Evolutionary conservation across 1,140 invertebrate genomes (phyloP), one percentile per base, ranked within the genome.

Genomic region (Yoshiicerus persimilis): DNA sequence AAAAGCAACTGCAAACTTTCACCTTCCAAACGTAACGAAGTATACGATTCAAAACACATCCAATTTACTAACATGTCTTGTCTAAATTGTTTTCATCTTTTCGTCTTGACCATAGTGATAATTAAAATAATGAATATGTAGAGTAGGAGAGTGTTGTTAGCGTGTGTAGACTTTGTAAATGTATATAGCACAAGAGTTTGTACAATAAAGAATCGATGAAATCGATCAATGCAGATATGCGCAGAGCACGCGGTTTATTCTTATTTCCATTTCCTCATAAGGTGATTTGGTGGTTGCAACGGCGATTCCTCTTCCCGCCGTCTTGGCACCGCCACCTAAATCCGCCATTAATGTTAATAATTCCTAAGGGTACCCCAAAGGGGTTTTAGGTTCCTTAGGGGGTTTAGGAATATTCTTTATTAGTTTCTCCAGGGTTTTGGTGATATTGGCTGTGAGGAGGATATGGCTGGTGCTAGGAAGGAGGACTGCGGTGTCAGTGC

Each of bases 1-100:
- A 25, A 86, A 62, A 30, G 56, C 47, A 62, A 62, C 25, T 88
- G 64, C 83, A 88, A 89, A 85, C 87, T 89, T 89, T 90, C 89
- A 90, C 89, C 89, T 90, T 90, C 89, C 89, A 90, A 85, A 89
- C 88, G 86, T 88, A 90, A 90, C 89, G 89, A 90, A 89, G 89
- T 90, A 90, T 90, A 90, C 89, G 89, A 90, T 90, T 89, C 84
- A 90, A 89, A 90, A 90, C 89, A 90, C 89, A 90, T 90, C 89
- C 89, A 90, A 87, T 90, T 89, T 87, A 87, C 75, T 80, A 80
- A 80, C 75, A 80, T 80, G 75, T 80, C 75, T 80, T 80, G 75
- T 80, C 75, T 30, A 80, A 80, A 80, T 80, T 80, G n/a, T 36
- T 80, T 80, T 80, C 75, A 80, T 80, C 75, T 80, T 80, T 80